Percentiles rank a stretch among this genome's conserved stretches.
Conservation (phyloP, 2,113 vertebrate species). For the Ciconia boyciana region DNA sequence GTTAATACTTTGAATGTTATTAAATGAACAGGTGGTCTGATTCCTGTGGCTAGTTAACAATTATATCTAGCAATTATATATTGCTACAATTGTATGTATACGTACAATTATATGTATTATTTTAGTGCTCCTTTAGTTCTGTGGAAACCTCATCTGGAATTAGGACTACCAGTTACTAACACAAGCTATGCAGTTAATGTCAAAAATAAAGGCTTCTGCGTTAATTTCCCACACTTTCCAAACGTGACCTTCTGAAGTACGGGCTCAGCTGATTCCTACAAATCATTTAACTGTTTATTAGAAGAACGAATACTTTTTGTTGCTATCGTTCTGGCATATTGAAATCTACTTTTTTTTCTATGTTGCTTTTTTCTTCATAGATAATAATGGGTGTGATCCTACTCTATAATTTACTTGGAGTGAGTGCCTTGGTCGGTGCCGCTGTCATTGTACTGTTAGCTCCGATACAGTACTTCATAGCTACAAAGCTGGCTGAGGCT, state of each 20-base stretch:
- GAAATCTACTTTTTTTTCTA: background rate
- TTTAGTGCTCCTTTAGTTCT: background rate
- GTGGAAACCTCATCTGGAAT: background rate
- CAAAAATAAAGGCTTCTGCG: background rate
- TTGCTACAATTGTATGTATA: no score
- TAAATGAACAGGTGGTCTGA: background rate
- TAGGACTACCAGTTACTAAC: background rate
- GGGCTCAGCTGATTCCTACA: background rate
- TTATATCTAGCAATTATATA: background rate
- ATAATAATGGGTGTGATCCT: slow-evolving; percentile 98
- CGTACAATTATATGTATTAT: no score
- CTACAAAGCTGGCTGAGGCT: slow-evolving; percentile 92
- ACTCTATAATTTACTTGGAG: slow-evolving; percentile 84
- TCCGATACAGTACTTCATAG: slow-evolving; percentile 95
- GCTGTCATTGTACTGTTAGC: slow-evolving; percentile 92
- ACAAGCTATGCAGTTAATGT: background rate
- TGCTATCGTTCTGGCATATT: background rate
- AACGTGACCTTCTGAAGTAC: background rate
- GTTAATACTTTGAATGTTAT: background rate
- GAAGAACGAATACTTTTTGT: background rate
- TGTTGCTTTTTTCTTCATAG: slow-evolving; percentile 64
- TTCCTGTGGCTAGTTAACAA: background rate
- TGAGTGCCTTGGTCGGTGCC: slow-evolving; percentile 88
- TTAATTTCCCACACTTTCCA: slow-evolving; percentile 32
- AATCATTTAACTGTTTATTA: background rate